Conservation (phyloP, 2,888 invertebrate species). For the Watsonalla binaria region DNA sequence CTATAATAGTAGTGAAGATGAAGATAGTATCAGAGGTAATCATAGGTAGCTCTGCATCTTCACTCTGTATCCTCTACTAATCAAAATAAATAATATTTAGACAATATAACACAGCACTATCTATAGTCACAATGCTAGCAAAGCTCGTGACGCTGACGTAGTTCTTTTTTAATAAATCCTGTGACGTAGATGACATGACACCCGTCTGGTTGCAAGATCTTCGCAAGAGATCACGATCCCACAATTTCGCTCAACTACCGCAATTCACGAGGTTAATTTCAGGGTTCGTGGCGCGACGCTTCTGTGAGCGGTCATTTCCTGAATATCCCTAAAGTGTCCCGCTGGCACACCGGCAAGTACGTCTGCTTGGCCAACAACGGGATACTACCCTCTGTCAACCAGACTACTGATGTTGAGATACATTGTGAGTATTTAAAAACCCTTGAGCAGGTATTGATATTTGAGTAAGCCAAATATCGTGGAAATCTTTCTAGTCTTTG, state of each 20-base stretch:
- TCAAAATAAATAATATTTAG: too few relatives aligned
- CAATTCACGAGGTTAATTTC: slow-evolving; percentile 5
- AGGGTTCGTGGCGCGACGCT: slow-evolving; percentile 79
- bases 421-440: slow-evolving; percentile 84
- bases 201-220: too few relatives aligned
- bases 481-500: background rate
- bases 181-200: too few relatives aligned
- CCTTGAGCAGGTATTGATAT: background rate
- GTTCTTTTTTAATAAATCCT: too few relatives aligned
- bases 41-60: too few relatives aligned
- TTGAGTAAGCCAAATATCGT: too few relatives aligned
- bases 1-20: too few relatives aligned
- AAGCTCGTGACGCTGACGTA: too few relatives aligned
- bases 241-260: background rate
- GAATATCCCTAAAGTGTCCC: slow-evolving; percentile 82
- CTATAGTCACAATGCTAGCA: too few relatives aligned
- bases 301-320: slow-evolving; percentile 87
- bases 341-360: slow-evolving; percentile 88
- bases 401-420: slow-evolving; percentile 90
- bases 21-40: too few relatives aligned
- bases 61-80: too few relatives aligned
- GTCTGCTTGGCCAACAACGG: slow-evolving; percentile 91
- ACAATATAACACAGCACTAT: too few relatives aligned
- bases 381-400: slow-evolving; percentile 88
- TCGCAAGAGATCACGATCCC: background rate